A percentile compares a stretch with the other conserved stretches of the same genome.
Evolutionary conservation across 2,797 vertebrate species (phyloP).

Genomic region (Caiman crocodilus): DNA sequence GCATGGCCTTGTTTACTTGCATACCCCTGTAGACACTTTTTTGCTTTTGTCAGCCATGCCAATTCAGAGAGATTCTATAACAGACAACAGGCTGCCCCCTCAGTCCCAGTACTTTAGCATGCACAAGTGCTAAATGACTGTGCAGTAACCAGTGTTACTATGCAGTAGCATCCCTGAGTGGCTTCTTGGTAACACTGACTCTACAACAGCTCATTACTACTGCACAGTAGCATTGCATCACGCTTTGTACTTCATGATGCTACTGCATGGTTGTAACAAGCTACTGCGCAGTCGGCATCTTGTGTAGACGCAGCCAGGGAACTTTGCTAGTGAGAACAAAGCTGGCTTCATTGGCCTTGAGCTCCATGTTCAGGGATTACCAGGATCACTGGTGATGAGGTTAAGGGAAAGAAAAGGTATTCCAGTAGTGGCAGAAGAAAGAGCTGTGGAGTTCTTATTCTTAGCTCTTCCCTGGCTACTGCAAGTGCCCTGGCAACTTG

Average conservation of each 20-base stretch:
- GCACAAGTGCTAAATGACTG: too few species aligned
- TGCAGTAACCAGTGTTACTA: too few species aligned
- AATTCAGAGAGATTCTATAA: conserved; percentile 60
- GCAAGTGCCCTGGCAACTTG: conserved; percentile 51
- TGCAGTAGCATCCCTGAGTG: too few species aligned
- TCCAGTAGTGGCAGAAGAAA: conserved; percentile 42
- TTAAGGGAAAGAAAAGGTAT: conserved; percentile 41
- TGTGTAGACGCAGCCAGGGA: conserved; percentile 30
- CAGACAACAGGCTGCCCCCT: neutral
- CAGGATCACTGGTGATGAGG: conserved; percentile 41
- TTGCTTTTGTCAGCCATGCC: conserved; percentile 66
- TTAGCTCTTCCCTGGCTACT: conserved; percentile 63
- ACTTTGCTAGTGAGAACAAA: conserved; percentile 67
- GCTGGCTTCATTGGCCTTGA: conserved; percentile 66
- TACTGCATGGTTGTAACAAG: too few species aligned
- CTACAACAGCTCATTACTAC: too few species aligned
- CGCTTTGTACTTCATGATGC: too few species aligned
- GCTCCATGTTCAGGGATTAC: conserved; percentile 56
- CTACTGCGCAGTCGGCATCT: too few species aligned
- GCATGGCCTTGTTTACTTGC: conserved; percentile 19
- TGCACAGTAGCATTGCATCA: too few species aligned
- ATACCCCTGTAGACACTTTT: neutral
- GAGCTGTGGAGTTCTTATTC: conserved; percentile 53
- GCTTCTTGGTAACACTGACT: too few species aligned
- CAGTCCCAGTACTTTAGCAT: neutral